Evolutionary conservation across 2,797 vertebrate genomes (phyloP).

Genomic region (Pipistrellus pygmaeus): DNA sequence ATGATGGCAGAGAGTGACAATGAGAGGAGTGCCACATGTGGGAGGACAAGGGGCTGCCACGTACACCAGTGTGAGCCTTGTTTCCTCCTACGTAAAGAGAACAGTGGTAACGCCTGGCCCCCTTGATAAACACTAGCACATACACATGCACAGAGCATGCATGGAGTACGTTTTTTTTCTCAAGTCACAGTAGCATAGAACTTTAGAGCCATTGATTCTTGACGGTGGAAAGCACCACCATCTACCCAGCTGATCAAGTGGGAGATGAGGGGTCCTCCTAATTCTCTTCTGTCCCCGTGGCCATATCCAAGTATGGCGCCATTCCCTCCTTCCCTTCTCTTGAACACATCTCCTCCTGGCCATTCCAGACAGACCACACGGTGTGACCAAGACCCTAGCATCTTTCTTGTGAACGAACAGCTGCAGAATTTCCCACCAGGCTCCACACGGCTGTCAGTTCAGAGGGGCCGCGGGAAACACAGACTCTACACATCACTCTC

Average conservation of each 20-base stretch:
- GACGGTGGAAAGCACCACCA: background rate
- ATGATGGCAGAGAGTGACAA: background rate
- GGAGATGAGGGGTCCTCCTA: background rate
- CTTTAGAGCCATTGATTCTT: background rate
- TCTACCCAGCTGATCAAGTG: background rate
- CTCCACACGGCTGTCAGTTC: background rate
- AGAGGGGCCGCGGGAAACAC: background rate
- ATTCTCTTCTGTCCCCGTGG: background rate
- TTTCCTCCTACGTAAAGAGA: too few species aligned
- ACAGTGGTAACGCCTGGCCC: background rate
- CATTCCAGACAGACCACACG: background rate
- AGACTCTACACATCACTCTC: background rate
- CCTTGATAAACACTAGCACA: too few species aligned
- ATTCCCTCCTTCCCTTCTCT: background rate
- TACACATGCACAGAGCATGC: background rate
- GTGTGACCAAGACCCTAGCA: background rate
- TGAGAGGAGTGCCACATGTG: background rate
- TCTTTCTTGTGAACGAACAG: background rate
- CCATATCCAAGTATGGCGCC: rapidly evolving
- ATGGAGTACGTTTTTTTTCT: background rate
- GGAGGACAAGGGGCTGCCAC: background rate
- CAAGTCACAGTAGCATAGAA: background rate
- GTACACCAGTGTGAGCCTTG: rapidly evolving
- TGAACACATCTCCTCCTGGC: background rate
- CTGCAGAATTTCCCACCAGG: background rate